phyloP scores from a whole-genome alignment of 2,888 invertebrate species.

The Germaria angustata region DNA sequence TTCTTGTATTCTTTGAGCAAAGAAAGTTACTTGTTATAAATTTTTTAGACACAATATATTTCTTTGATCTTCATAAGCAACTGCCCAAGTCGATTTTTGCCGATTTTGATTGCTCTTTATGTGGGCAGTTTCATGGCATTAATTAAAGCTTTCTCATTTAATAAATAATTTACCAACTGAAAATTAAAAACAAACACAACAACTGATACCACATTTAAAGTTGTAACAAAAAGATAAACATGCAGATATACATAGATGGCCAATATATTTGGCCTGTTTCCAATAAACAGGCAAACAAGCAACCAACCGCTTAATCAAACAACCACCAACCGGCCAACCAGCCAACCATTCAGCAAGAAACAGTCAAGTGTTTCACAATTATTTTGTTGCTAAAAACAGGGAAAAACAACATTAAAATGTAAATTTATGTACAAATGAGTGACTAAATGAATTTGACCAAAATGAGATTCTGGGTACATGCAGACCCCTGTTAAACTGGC shows the following conservation, averaged over 20 bases:
- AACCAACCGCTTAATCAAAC: background rate
- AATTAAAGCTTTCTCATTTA: conserved; percentile 21
- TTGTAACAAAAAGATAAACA: background rate
- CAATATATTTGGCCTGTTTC: conserved; percentile 37
- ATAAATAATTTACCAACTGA: background rate
- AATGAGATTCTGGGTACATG: conserved; percentile 1
- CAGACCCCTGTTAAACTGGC: background rate
- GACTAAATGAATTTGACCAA: background rate
- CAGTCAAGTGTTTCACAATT: conserved; percentile 14
- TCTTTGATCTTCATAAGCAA: too few species aligned
- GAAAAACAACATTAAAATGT: conserved; percentile 14
- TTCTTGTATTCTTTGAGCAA: too few species aligned
- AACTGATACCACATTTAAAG: conserved; percentile 2
- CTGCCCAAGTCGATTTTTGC: too few species aligned
- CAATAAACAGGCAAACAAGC: background rate
- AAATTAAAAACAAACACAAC: background rate
- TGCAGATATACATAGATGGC: background rate
- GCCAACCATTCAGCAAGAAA: background rate
- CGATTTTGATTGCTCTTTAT: too few species aligned
- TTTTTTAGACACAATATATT: too few species aligned
- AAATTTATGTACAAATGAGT: conserved; percentile 11
- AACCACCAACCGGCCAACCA: background rate
- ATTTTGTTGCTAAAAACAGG: background rate
- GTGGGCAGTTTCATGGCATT: background rate
- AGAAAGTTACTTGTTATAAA: too few species aligned